Evolutionary conservation across 2,113 vertebrate species (phyloP).

Genomic region (Crotalus horridus): DNA sequence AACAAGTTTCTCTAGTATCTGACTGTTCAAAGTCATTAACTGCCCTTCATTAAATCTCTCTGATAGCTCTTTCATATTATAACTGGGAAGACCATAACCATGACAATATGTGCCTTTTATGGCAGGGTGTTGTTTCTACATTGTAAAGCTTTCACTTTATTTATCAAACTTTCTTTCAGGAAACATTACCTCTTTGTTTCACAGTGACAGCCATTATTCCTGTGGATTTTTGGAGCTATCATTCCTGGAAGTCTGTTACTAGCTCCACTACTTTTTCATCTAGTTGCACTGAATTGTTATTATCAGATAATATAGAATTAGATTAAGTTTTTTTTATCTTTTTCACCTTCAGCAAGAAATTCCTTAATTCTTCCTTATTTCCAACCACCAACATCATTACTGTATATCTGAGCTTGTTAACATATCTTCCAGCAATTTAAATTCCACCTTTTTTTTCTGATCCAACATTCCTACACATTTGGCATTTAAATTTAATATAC

Average conservation of each 20-base stretch:
- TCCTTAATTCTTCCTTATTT: neutral
- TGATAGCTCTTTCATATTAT: neutral
- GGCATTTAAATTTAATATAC: neutral
- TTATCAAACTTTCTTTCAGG: neutral
- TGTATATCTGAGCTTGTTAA: neutral
- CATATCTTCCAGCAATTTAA: neutral
- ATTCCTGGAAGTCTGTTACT: neutral
- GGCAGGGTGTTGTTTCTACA: neutral
- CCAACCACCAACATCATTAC: neutral
- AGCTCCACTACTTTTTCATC: neutral
- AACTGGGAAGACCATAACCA: neutral
- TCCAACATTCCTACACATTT: neutral
- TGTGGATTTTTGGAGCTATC: neutral
- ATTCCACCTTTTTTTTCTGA: neutral
- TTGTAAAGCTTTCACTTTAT: neutral
- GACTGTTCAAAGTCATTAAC: neutral
- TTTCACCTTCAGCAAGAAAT: neutral
- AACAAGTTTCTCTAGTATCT: neutral
- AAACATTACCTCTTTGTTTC: neutral
- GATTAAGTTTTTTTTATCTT: neutral
- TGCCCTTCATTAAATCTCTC: neutral
- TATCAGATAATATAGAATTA: neutral
- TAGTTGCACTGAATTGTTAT: neutral
- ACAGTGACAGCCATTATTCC: neutral
- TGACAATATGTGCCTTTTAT: neutral